Evolutionary conservation across 2,797 vertebrate species (phyloP).

Genomic region (Peromyscus aztecus): DNA sequence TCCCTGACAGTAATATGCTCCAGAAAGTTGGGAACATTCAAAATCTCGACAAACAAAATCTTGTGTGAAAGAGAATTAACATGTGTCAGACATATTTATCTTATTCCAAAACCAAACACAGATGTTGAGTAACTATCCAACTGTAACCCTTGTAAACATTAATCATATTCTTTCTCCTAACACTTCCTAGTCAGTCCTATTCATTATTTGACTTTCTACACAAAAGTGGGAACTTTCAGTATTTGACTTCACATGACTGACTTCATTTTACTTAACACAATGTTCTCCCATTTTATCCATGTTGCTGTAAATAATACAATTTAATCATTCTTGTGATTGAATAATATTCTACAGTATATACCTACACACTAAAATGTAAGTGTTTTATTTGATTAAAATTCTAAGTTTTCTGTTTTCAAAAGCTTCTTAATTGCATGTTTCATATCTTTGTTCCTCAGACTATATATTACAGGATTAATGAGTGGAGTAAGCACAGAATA

Average conservation of each 20-base stretch:
- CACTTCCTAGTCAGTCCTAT: not conserved
- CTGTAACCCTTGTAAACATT: not conserved
- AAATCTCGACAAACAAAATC: not conserved
- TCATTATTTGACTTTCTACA: not conserved
- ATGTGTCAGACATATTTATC: not conserved
- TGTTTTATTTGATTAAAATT: not conserved
- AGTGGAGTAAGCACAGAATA: constrained; percentile 80
- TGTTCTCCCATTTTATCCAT: not conserved
- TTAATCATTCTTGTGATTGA: not conserved
- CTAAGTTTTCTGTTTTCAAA: not conserved
- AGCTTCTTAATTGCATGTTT: constrained; percentile 76
- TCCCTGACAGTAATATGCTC: too few relatives aligned
- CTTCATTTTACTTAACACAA: not conserved
- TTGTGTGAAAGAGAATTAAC: not conserved
- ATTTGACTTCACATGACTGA: not conserved
- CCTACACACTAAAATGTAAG: not conserved
- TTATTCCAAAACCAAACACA: not conserved
- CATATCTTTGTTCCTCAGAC: constrained; percentile 82
- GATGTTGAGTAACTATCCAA: not conserved
- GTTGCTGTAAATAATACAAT: not conserved
- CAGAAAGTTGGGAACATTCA: not conserved
- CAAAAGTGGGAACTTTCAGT: not conserved
- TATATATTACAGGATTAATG: constrained; percentile 82
- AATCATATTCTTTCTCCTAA: not conserved
- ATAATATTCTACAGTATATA: not conserved